These are phyloP conservation scores for Tenthredo livida DNA, from an alignment of 2,888 invertebrate genomes.

Conservation along the genomic window DNA sequence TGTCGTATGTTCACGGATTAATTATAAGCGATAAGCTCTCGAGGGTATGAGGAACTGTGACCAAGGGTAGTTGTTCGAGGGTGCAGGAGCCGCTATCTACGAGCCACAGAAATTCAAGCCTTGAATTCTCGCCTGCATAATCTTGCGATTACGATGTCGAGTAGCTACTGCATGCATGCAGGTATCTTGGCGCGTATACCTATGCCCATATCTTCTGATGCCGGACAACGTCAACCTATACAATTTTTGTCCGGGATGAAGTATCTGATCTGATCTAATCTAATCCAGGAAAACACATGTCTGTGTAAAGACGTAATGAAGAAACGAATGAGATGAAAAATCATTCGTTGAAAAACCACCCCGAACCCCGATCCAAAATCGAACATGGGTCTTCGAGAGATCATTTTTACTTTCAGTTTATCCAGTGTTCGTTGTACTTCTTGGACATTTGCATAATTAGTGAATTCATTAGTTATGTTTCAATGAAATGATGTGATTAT, in stretches of 20 bases:
- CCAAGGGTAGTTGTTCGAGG: conserved; percentile 39
- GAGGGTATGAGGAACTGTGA: conserved; percentile 30
- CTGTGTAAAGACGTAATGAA: neutral
- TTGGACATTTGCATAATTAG: too few species aligned
- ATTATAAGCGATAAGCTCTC: conserved; percentile 41
- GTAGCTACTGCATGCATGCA: neutral
- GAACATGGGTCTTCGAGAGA: too few species aligned
- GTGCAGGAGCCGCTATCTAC: conserved; percentile 31
- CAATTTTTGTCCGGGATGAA: neutral
- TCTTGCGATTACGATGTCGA: conserved; percentile 41
- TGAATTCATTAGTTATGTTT: too few species aligned
- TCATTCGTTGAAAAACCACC: too few species aligned
- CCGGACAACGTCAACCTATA: neutral
- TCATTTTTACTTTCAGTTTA: too few species aligned
- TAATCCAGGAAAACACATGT: neutral
- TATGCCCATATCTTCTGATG: neutral
- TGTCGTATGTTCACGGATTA: conserved; percentile 44
- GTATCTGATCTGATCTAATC: neutral
- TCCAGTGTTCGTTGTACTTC: too few species aligned
- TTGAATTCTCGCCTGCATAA: conserved; percentile 45
- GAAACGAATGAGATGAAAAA: too few species aligned
- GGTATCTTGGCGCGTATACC: neutral
- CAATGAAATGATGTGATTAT: too few species aligned
- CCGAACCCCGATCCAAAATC: too few species aligned
- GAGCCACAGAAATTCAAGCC: conserved; percentile 38